A percentile compares a stretch with the other conserved stretches of the same genome.
These are phyloP conservation scores for Phymanthus crucifer DNA, from an alignment of 92 coral and sea anemone species.

Conservation along the genomic window DNA sequence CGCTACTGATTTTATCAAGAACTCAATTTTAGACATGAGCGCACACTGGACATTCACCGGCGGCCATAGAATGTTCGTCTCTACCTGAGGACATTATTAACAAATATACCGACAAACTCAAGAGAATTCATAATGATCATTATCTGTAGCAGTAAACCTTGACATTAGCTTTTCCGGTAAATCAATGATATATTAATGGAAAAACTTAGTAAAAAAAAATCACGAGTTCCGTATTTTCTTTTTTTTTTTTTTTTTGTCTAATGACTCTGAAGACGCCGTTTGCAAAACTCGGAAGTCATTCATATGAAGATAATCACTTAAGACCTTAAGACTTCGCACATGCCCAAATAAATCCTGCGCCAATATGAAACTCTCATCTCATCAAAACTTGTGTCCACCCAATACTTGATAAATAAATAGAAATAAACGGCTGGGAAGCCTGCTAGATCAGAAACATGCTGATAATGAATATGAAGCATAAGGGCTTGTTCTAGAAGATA, in stretches of 20 bases:
- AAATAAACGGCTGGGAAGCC: neutral
- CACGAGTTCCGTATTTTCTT: neutral
- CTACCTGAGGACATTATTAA: neutral
- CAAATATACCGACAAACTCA: neutral
- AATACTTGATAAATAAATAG: neutral
- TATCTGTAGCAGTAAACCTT: neutral
- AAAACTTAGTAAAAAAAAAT: neutral
- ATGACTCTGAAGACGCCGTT: conserved; percentile 8
- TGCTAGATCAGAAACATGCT: neutral
- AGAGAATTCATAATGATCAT: neutral
- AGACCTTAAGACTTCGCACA: conserved; percentile 16
- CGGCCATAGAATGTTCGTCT: neutral
- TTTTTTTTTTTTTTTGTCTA: neutral
- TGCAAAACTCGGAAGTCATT: neutral
- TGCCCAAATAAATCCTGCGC: neutral
- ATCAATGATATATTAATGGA: neutral
- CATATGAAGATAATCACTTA: conserved; percentile 10
- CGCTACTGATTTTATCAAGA: neutral
- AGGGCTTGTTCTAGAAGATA: neutral
- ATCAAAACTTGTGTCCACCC: conserved; percentile 1
- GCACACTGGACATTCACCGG: neutral
- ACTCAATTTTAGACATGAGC: neutral
- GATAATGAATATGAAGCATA: neutral
- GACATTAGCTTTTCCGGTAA: neutral
- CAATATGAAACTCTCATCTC: neutral